Evolutionary conservation across 2,113 vertebrate species (phyloP), one percentile per base, ranked within the genome.

Genomic region (Plotosus lineatus): DNA sequence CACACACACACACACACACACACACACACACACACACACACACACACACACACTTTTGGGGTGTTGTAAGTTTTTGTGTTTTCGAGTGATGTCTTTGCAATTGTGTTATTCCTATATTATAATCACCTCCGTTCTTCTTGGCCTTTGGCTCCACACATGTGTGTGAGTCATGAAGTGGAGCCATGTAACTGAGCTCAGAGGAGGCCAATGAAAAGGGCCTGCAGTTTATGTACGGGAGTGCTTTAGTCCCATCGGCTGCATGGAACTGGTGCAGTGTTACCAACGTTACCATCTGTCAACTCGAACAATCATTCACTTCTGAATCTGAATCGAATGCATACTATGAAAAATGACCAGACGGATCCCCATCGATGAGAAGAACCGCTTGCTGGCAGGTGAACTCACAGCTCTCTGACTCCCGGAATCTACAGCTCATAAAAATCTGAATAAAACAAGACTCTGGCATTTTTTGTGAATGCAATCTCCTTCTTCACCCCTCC

Each of bases 401-500:
- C 73, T 1, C 56, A 75, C 36, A 42, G 14, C 11, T 21, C 19
- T 40, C 21, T 58, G 38, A 31, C 23, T 44, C 53, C n/a, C 0
- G 2, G 28, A 68, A 68, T 44, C 23, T 44, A 4, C 38, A n/a
- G n/a, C n/a, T n/a, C n/a, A n/a, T n/a, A n/a, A n/a, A n/a, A n/a
- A n/a, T n/a, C n/a, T n/a, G n/a, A n/a, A n/a, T n/a, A n/a, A n/a
- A n/a, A n/a, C n/a, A n/a, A n/a, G n/a, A n/a, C n/a, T n/a, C n/a
- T n/a, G n/a, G n/a, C n/a, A n/a, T n/a, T n/a, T n/a, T n/a, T n/a
- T 26, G 23, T 42, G 0, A 26, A 2, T 26, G 26, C 23, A 68
- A 42, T 46, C 33, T 3, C 5, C 4, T n/a, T 10, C 1, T 75
- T 87, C 84, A 82, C 87, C 85, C 85, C 84, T 84, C 65, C 71